These are phyloP conservation scores for Sminthurinus aureus DNA, from an alignment of 2,888 invertebrate species.

Conservation along the genomic window DNA sequence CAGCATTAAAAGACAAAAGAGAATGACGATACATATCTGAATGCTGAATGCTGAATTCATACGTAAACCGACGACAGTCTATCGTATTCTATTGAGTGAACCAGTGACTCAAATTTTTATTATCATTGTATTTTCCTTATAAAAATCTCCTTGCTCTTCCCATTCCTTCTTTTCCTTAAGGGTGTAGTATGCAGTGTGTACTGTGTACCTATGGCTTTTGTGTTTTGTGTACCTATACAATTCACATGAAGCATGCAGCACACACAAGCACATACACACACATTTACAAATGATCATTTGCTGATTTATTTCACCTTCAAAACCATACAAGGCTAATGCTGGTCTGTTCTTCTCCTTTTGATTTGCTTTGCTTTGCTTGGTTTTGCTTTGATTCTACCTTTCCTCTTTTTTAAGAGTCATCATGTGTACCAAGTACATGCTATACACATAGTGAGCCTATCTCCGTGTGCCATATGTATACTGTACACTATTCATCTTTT, in stretches of 20 bases:
- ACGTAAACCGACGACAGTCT: not conserved
- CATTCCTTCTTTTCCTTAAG: not conserved
- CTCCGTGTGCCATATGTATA: not conserved
- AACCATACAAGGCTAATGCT: slow-evolving; percentile 56
- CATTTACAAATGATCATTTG: slow-evolving; percentile 39
- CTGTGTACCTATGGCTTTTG: not conserved
- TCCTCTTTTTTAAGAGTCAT: not conserved
- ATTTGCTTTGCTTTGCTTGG: no score
- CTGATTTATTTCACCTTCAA: slow-evolving; percentile 60
- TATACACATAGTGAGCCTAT: not conserved
- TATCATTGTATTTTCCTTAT: not conserved
- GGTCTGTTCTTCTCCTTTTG: not conserved
- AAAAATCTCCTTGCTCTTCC: not conserved
- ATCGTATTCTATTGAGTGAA: slow-evolving; percentile 14
- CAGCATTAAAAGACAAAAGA: not conserved
- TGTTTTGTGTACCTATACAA: not conserved
- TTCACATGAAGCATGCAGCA: not conserved
- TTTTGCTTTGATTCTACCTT: not conserved
- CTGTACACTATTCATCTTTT: not conserved
- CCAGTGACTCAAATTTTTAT: slow-evolving; percentile 32
- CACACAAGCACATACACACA: not conserved
- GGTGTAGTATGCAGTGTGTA: not conserved
- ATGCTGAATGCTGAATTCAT: no score
- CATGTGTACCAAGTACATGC: not conserved
- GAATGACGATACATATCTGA: not conserved